phyloP scores from a whole-genome alignment of 2,113 vertebrate species.

The Spermophilus dauricus region DNA sequence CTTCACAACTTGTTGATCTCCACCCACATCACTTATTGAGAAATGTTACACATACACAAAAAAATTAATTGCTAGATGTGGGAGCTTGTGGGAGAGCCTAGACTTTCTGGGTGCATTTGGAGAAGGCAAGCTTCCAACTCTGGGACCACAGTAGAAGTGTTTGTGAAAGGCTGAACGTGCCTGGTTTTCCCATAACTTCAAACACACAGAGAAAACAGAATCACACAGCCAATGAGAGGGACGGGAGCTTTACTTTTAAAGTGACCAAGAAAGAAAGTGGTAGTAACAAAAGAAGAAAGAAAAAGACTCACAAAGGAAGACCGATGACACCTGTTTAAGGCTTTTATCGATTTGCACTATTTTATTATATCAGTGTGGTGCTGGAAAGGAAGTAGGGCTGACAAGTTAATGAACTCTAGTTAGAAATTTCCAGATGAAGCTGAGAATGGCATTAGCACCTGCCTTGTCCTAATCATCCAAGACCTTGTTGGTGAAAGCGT shows the following conservation, averaged over 20 bases:
- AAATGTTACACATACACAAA: neutral
- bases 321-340: slow-evolving; percentile 70
- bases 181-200: neutral
- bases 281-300: slow-evolving; percentile 15
- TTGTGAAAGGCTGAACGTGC: neutral
- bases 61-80: neutral
- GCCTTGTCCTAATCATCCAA: slow-evolving; percentile 83
- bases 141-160: neutral
- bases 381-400: slow-evolving; percentile 82
- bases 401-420: slow-evolving; percentile 88
- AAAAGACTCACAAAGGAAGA: slow-evolving; percentile 63
- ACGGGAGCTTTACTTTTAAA: slow-evolving; percentile 30
- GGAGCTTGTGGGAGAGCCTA: neutral
- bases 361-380: slow-evolving; percentile 78
- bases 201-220: neutral
- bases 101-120: neutral
- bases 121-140: neutral
- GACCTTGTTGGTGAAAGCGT: slow-evolving; percentile 69
- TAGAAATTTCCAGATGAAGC: slow-evolving; percentile 82
- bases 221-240: neutral
- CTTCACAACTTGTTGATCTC: neutral
- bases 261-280: neutral
- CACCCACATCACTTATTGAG: neutral
- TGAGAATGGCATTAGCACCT: slow-evolving; percentile 75
- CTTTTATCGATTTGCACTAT: slow-evolving; percentile 80